Conservation (phyloP, 2,113 vertebrate species). For the Gambusia holbrooki region DNA sequence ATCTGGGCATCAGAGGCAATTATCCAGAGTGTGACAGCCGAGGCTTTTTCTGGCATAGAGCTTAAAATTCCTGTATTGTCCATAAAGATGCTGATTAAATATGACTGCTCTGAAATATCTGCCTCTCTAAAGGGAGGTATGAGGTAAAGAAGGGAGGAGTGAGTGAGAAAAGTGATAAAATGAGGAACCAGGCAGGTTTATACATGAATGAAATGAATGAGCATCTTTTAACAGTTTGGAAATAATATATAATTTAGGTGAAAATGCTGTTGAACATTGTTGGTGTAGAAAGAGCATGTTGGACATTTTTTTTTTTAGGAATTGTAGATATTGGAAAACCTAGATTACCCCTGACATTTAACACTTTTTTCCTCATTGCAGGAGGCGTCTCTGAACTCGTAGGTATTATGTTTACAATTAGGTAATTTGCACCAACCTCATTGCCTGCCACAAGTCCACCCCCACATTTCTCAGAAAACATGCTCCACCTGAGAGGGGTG, state of each 20-base stretch:
- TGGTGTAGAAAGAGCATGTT: conserved; percentile 42
- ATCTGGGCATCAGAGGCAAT: conserved; percentile 66
- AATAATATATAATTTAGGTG: conserved; percentile 48
- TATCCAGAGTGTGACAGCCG: conserved; percentile 66
- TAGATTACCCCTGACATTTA: conserved; percentile 18
- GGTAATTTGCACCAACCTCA: conserved; percentile 41
- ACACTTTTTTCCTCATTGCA: conserved; percentile 15
- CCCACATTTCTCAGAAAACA: conserved; percentile 37
- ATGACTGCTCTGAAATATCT: conserved; percentile 68
- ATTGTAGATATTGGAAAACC: not conserved
- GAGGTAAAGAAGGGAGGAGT: conserved; percentile 1
- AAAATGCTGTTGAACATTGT: conserved; percentile 49
- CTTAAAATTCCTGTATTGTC: conserved; percentile 67
- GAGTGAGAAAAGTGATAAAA: conserved; percentile 18
- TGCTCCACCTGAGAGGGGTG: conserved; percentile 66
- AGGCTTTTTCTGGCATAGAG: conserved; percentile 28
- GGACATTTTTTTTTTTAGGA: conserved; percentile 28
- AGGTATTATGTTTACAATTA: conserved; percentile 52
- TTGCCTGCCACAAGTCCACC: conserved; percentile 32
- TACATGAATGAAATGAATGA: conserved; percentile 66
- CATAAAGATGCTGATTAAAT: conserved; percentile 77
- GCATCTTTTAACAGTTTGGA: conserved; percentile 67
- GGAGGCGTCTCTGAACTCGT: conserved; percentile 55
- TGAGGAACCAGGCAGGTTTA: conserved; percentile 61
- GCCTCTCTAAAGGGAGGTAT: conserved; percentile 37